phyloP scores from a whole-genome alignment of 2,888 invertebrate species.

The Griposia aprilina region DNA sequence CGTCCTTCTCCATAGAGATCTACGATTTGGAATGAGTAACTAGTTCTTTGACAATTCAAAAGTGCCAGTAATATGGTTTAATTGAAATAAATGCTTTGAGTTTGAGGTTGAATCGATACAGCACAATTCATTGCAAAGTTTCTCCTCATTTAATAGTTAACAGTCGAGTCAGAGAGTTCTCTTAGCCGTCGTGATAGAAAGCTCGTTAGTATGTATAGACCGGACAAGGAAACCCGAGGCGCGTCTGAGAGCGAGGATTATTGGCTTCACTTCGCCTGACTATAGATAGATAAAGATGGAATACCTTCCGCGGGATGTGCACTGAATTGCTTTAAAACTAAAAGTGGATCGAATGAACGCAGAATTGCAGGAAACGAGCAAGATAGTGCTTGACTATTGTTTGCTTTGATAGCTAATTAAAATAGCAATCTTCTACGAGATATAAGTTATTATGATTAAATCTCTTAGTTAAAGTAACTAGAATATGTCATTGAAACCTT shows the following conservation, averaged over 20 bases:
- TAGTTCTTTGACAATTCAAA: no score
- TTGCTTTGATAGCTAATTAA: neutral
- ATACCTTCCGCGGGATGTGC: constrained; percentile 58
- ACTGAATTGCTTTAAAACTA: constrained; percentile 62
- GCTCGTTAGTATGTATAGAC: constrained; percentile 67
- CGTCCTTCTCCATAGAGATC: no score
- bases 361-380: constrained; percentile 34
- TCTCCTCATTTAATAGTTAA: constrained; percentile 44
- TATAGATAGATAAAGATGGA: constrained; percentile 43
- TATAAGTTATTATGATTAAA: neutral
- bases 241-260: constrained; percentile 59
- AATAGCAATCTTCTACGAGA: neutral
- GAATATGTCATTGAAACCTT: neutral
- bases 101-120: neutral
- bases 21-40: no score
- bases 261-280: constrained; percentile 54
- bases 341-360: constrained; percentile 41
- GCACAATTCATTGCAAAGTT: constrained; percentile 35
- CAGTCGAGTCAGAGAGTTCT: constrained; percentile 58
- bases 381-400: constrained; percentile 11
- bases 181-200: constrained; percentile 49
- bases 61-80: no score
- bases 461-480: neutral
- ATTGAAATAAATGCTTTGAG: no score
- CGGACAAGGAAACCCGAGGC: constrained; percentile 53